Conservation (phyloP, 2,888 invertebrate species). For the Hyppa rectilinea region DNA sequence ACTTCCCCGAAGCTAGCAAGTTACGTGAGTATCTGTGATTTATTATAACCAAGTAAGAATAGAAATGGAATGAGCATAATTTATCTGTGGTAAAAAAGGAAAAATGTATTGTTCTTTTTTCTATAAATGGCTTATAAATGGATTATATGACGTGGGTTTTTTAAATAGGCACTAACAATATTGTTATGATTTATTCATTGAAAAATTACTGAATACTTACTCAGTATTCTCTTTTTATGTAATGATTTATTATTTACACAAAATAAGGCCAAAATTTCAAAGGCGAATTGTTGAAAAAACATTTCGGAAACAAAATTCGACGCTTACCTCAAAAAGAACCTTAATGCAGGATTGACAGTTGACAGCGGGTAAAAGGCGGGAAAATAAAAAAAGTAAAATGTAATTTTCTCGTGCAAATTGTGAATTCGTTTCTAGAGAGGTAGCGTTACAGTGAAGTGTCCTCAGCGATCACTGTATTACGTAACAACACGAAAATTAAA, state of each 20-base stretch:
- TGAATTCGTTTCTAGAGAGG: slow-evolving; percentile 60
- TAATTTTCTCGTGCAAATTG: slow-evolving; percentile 60
- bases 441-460: slow-evolving; percentile 67
- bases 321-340: slow-evolving; percentile 32
- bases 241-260: slow-evolving; percentile 1
- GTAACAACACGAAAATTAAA: slow-evolving; percentile 82
- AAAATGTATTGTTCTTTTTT: not conserved
- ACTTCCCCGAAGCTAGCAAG: slow-evolving; percentile 29
- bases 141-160: not conserved
- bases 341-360: slow-evolving; percentile 57
- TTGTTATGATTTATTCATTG: not conserved
- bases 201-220: not conserved
- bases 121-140: not conserved
- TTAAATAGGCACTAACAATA: not conserved
- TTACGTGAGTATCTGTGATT: slow-evolving; percentile 58
- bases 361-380: slow-evolving; percentile 50
- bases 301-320: slow-evolving; percentile 36
- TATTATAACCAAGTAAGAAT: slow-evolving; percentile 17
- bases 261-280: slow-evolving; percentile 24
- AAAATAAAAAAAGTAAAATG: slow-evolving; percentile 54
- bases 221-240: not conserved
- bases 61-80: not conserved
- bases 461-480: slow-evolving; percentile 72
- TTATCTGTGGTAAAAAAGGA: slow-evolving; percentile 2
- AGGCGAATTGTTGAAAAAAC: slow-evolving; percentile 25